Percentiles rank a stretch among this genome's conserved stretches.
phyloP scores from a whole-genome alignment of 1,140 invertebrate species.

The Drosophila erecta region DNA sequence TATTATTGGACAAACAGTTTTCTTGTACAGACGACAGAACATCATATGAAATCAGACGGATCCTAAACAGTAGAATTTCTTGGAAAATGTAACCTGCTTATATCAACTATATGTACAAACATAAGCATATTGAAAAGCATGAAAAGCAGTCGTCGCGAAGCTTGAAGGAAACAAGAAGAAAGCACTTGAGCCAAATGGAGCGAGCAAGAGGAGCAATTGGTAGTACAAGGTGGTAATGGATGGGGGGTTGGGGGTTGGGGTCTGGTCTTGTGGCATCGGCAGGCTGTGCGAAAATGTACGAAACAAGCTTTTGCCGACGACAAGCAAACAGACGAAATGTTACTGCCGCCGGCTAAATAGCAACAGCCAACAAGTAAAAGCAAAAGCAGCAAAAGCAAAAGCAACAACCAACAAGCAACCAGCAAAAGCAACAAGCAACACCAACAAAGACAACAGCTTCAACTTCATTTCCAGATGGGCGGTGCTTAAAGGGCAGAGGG shows the following conservation, averaged over 20 bases:
- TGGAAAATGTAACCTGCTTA: neutral
- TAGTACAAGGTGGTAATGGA: neutral
- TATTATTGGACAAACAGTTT: neutral
- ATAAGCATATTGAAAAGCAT: neutral
- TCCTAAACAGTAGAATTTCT: too few relatives aligned
- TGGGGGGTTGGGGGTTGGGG: neutral
- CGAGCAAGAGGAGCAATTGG: slow-evolving; percentile 40
- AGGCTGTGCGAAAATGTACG: slow-evolving; percentile 30
- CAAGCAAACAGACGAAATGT: slow-evolving; percentile 49
- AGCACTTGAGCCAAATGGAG: slow-evolving; percentile 54
- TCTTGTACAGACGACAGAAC: neutral
- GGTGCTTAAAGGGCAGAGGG: slow-evolving; percentile 11
- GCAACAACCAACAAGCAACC: neutral
- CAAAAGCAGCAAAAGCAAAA: slow-evolving; percentile 2
- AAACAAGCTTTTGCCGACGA: slow-evolving; percentile 52
- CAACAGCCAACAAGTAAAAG: slow-evolving; percentile 13
- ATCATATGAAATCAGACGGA: neutral
- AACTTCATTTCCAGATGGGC: slow-evolving; percentile 32
- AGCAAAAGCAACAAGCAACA: slow-evolving; percentile 5
- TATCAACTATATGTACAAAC: neutral
- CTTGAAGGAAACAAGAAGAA: slow-evolving; percentile 19
- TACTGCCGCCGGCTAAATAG: slow-evolving; percentile 40
- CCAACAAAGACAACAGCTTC: slow-evolving; percentile 17
- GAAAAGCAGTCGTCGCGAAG: slow-evolving; percentile 13
- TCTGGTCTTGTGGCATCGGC: neutral